A percentile compares a stretch with the other conserved stretches of the same genome.
Conservation (phyloP, 2,797 vertebrate genomes). For the Alosa sapidissima region DNA sequence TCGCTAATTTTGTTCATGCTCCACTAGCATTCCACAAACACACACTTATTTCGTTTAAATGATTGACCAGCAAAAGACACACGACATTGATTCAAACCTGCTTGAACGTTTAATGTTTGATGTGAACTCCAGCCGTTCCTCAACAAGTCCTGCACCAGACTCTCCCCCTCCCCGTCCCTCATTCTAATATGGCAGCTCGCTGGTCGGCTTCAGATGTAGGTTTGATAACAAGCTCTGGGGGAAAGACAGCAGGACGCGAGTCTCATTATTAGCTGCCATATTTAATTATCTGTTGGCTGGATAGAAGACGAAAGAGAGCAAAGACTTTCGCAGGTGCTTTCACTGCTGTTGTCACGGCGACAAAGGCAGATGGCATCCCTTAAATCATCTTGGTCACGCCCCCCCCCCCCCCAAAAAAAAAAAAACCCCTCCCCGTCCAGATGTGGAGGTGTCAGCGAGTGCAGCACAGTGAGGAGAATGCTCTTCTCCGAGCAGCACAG, state of each 20-base stretch:
- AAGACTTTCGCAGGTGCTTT: neutral
- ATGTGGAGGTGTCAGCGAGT: neutral
- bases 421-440: neutral
- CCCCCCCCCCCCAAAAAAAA: neutral
- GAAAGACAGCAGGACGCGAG: neutral
- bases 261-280: slow-evolving; percentile 36
- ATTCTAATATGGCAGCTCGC: neutral
- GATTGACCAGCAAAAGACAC: neutral
- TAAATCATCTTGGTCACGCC: neutral
- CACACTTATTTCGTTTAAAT: neutral
- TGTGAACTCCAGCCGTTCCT: neutral
- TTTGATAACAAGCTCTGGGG: neutral
- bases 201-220: neutral
- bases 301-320: slow-evolving; percentile 18
- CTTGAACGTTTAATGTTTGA: neutral
- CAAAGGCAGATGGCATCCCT: slow-evolving; percentile 30
- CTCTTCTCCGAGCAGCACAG: neutral
- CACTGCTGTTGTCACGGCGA: slow-evolving; percentile 22
- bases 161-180: neutral
- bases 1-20: neutral
- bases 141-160: neutral
- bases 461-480: neutral
- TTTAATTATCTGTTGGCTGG: slow-evolving; percentile 43
- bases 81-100: neutral
- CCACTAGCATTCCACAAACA: neutral